These are phyloP conservation scores for Luscinia luscinia DNA, from an alignment of 2,797 vertebrate species.

Conservation along the genomic window DNA sequence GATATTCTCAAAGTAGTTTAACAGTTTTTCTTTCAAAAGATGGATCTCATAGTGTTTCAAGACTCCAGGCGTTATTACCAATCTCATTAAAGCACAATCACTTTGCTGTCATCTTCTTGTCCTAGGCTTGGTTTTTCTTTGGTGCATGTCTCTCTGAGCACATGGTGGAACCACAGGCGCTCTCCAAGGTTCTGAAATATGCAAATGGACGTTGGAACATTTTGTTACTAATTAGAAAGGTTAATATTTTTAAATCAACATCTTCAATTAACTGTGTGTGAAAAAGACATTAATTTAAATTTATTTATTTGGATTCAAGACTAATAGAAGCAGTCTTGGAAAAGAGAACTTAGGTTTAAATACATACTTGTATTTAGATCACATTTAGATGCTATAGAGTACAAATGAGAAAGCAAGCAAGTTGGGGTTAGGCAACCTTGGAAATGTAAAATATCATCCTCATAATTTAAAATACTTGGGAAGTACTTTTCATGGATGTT, in stretches of 20 bases:
- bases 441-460: slow-evolving; percentile 41
- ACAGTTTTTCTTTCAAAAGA: background rate
- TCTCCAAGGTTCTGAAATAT: slow-evolving; percentile 79
- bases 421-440: slow-evolving; percentile 4
- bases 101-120: background rate
- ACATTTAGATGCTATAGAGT: background rate
- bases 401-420: background rate
- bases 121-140: background rate
- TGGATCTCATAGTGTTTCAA: background rate
- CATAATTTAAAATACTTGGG: background rate
- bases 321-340: slow-evolving; percentile 4
- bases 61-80: background rate
- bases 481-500: background rate
- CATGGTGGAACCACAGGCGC: background rate
- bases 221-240: slow-evolving; percentile 16
- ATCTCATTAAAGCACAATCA: background rate
- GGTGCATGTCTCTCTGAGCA: rapidly evolving
- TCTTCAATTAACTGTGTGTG: slow-evolving; percentile 31
- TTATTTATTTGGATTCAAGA: background rate
- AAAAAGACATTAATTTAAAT: slow-evolving; percentile 41
- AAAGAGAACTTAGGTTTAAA: slow-evolving; percentile 48
- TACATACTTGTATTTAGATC: slow-evolving; percentile 43
- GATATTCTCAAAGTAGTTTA: background rate
- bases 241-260: slow-evolving; percentile 32
- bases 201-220: background rate